Evolutionary conservation across 2,113 vertebrate species (phyloP).

Genomic region (Bagarius yarrelli): DNA sequence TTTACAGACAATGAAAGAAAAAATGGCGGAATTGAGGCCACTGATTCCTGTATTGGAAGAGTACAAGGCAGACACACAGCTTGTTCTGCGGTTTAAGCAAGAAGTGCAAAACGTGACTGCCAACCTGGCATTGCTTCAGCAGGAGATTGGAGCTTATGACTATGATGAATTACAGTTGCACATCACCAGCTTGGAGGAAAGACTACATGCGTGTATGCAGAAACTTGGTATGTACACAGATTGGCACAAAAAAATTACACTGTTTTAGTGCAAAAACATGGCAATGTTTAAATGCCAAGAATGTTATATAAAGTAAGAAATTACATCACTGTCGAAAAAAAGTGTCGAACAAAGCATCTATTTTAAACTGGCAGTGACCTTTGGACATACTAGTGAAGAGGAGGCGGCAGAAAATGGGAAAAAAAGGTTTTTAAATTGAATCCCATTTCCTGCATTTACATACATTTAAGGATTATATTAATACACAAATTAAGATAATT

Average conservation of each 20-base stretch:
- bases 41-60: slow-evolving; percentile 99
- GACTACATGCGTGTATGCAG: slow-evolving; percentile 99
- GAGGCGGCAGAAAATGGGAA: too few species aligned
- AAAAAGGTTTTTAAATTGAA: too few species aligned
- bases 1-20: slow-evolving; percentile 98
- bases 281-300: neutral
- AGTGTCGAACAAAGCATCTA: too few species aligned
- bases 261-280: neutral
- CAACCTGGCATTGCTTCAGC: slow-evolving; percentile 97
- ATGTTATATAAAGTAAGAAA: neutral
- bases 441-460: too few species aligned
- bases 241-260: neutral
- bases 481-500: too few species aligned
- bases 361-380: too few species aligned
- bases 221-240: slow-evolving; percentile 87
- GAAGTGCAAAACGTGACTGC: slow-evolving; percentile 99
- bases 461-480: too few species aligned
- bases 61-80: slow-evolving; percentile 99
- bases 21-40: slow-evolving; percentile 99
- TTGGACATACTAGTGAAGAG: too few species aligned
- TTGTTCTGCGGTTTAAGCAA: slow-evolving; percentile 99
- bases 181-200: slow-evolving; percentile 98
- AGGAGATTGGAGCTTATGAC: slow-evolving; percentile 99
- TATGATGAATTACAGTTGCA: slow-evolving; percentile 98
- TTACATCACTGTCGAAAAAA: too few species aligned